Evolutionary conservation across 2,113 vertebrate genomes (phyloP).

Genomic region (Edolisoma coerulescens): DNA sequence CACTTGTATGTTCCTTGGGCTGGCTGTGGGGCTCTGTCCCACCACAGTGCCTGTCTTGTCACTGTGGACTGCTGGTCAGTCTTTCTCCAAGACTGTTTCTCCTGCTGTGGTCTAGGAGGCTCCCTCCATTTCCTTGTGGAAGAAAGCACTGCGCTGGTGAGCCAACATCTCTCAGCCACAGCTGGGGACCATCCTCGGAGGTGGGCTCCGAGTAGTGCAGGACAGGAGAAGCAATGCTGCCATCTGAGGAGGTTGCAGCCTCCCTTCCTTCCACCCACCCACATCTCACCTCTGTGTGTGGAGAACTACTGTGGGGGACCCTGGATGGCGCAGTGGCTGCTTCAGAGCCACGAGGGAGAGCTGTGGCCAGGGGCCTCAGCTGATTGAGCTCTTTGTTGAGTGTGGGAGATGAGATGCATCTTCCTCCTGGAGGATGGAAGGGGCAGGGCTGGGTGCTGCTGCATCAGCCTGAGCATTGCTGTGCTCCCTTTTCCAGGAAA

Average conservation of each 20-base stretch:
- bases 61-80: background rate
- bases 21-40: background rate
- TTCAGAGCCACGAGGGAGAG: background rate
- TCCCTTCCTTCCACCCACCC: background rate
- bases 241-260: background rate
- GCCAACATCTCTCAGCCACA: background rate
- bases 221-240: background rate
- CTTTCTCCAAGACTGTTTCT: background rate
- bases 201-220: background rate
- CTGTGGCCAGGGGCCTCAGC: background rate
- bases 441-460: background rate
- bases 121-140: background rate
- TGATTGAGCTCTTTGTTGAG: background rate
- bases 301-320: background rate
- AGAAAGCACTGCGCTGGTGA: fast-evolving
- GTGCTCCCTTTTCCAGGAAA: background rate
- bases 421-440: background rate
- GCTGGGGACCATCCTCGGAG: background rate
- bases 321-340: background rate
- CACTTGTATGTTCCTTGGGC: background rate
- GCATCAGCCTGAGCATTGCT: fast-evolving
- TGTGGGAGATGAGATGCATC: background rate
- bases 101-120: background rate
- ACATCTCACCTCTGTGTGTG: background rate
- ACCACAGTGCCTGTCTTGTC: background rate